Evolutionary conservation across 2,113 vertebrate genomes (phyloP), one percentile per base, ranked within the genome.

Genomic region (Callorhinus ursinus): DNA sequence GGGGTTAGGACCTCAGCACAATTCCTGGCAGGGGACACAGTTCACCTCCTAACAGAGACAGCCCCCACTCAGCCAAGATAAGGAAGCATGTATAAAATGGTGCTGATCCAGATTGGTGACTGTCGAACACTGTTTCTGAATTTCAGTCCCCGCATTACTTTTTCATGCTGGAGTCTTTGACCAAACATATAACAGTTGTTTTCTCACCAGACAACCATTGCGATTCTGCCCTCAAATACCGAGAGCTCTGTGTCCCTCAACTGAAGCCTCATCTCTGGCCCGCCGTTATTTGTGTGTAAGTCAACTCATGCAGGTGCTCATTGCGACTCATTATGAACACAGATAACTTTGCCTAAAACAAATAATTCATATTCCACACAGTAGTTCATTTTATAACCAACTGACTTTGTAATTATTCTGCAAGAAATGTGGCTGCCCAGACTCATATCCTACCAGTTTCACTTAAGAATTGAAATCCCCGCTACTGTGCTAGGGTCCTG

Each of bases 151-250:
- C 10, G 6, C 2, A 19, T 72, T 63, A 63, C 61, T 28, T 22
- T 39, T n/a, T 19, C 67, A 11, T 11, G n/a, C 61, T 31, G 26
- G 67, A 10, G 67, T 21, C 67, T 71, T 11, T 36, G n/a, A 18
- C n/a, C 67, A 36, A 36, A 71, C 4, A 1, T 21, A 9, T n/a
- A 36, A 19, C 18, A 2, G n/a, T 18, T 5, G 8, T 21, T 36
- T 31, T 36, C 67, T 21, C n/a, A 5, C 18, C 4, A 4, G 8
- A 11, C 4, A 9, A 71, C n/a, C 7, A 0, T 7, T 36, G 33
- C n/a, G 0, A 21, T 21, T 71, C 33, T 71, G 67, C n/a, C 18
- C 1, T 18, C 67, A n/a, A 11, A 19, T 10, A 71, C 67, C 9
- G 33, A 36, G 67, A 11, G 28, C 14, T 63, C n/a, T 8, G 9